phyloP scores from a whole-genome alignment of 2,113 vertebrate genomes.

The Clupea harengus region DNA sequence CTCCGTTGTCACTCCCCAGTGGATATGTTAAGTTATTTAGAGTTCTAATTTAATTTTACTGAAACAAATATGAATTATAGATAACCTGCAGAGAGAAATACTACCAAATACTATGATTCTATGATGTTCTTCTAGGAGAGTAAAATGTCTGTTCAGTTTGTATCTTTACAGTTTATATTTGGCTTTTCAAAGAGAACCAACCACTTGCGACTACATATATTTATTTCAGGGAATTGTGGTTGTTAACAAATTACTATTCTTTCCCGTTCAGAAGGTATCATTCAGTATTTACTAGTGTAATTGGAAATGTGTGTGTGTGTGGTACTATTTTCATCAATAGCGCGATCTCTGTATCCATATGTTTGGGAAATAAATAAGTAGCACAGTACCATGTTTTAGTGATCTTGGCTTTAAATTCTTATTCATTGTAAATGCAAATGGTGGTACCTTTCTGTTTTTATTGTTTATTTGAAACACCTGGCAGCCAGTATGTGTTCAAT shows the following conservation, averaged over 20 bases:
- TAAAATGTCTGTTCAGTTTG: background rate
- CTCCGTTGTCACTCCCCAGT: background rate
- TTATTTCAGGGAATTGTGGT: background rate
- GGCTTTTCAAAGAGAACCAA: background rate
- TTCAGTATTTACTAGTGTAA: background rate
- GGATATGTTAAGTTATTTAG: slow-evolving; percentile 16
- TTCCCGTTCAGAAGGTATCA: background rate
- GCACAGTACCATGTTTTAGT: slow-evolving; percentile 54
- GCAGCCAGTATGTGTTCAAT: slow-evolving; percentile 46
- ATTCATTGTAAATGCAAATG: slow-evolving; percentile 61
- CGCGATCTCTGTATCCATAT: background rate
- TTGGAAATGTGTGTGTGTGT: background rate
- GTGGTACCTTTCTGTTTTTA: slow-evolving; percentile 57
- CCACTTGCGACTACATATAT: background rate
- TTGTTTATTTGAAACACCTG: slow-evolving; percentile 63
- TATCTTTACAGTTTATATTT: background rate
- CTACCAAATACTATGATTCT: slow-evolving; percentile 4
- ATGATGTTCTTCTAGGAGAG: background rate
- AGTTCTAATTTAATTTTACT: slow-evolving; percentile 13
- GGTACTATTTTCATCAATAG: background rate
- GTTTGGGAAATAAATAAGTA: slow-evolving; percentile 41
- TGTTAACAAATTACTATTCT: background rate
- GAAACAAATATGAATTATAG: background rate
- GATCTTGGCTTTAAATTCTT: slow-evolving; percentile 42
- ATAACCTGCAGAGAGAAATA: background rate